Evolutionary conservation across 1,140 invertebrate species (phyloP).

Genomic region (Papilio machaon): DNA sequence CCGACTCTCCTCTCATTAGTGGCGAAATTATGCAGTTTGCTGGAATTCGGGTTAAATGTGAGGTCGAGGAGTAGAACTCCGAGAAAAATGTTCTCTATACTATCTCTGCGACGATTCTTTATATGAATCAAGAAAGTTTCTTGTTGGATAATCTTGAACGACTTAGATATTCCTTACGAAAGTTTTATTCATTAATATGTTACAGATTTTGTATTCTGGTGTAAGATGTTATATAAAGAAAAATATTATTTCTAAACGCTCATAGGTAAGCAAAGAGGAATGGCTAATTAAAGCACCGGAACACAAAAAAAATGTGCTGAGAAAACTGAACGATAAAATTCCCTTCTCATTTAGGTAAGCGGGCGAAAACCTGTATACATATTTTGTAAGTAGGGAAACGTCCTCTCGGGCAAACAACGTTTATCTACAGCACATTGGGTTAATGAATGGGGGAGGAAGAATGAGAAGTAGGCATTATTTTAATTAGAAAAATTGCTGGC

Average conservation of each 20-base stretch:
- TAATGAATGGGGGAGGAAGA: conserved; percentile 79
- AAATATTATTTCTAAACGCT: not conserved
- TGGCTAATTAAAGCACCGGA: conserved; percentile 64
- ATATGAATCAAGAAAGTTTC: conserved; percentile 45
- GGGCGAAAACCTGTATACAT: conserved; percentile 66
- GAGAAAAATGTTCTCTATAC: conserved; percentile 63
- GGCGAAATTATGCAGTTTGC: conserved; percentile 81
- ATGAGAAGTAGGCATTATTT: conserved; percentile 79
- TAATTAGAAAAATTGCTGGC: conserved; percentile 79
- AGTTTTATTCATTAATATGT: not conserved
- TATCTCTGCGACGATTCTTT: conserved; percentile 32
- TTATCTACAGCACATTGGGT: conserved; percentile 80
- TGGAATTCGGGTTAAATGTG: conserved; percentile 78
- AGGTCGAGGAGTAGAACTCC: conserved; percentile 69
- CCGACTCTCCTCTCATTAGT: conserved; percentile 80
- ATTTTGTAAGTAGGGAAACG: conserved; percentile 71
- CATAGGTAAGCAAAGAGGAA: conserved; percentile 45
- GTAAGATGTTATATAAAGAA: not conserved
- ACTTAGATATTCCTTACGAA: not conserved
- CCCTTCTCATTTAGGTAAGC: conserved; percentile 70
- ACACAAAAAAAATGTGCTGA: conserved; percentile 60
- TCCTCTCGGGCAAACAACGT: conserved; percentile 74
- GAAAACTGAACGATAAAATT: conserved; percentile 67
- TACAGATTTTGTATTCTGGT: not conserved
- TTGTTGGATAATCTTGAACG: conserved; percentile 27